A percentile compares a stretch with the other conserved stretches of the same genome.
phyloP scores from a whole-genome alignment of 2,797 vertebrate genomes.

The Acipenser oxyrinchus region DNA sequence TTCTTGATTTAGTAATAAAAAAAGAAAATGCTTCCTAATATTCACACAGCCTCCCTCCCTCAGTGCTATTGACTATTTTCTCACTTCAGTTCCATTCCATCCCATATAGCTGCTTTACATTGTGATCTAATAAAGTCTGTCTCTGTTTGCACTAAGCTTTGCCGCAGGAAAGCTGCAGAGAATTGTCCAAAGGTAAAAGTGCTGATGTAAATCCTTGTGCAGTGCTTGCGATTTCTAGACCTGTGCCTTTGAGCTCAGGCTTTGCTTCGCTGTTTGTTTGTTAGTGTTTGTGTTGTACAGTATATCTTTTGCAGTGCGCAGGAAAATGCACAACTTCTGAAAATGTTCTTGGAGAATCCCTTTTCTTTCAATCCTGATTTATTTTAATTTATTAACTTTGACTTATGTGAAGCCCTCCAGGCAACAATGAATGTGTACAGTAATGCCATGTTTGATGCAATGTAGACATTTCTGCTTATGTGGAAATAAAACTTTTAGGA shows the following conservation, averaged over 20 bases:
- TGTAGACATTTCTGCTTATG: too few relatives aligned
- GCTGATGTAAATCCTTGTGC: constrained; percentile 41
- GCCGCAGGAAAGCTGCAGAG: constrained; percentile 94
- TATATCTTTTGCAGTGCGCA: neutral
- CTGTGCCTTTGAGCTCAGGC: neutral
- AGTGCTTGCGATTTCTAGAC: neutral
- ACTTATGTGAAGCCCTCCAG: too few relatives aligned
- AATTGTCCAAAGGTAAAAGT: constrained; percentile 95
- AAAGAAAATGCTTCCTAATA: too few relatives aligned
- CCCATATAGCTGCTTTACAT: constrained; percentile 30
- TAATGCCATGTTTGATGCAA: too few relatives aligned
- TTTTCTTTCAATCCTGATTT: too few relatives aligned
- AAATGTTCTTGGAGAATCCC: too few relatives aligned
- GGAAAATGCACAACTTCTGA: too few relatives aligned
- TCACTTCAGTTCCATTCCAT: constrained; percentile 10
- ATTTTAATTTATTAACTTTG: too few relatives aligned
- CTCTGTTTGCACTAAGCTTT: constrained; percentile 87
- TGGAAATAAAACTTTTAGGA: too few relatives aligned
- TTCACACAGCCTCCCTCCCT: constrained; percentile 11
- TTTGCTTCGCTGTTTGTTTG: constrained; percentile 24
- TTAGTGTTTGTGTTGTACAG: constrained; percentile 14
- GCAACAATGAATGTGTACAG: too few relatives aligned
- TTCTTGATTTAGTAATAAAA: too few relatives aligned
- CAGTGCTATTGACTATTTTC: constrained; percentile 21
- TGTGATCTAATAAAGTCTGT: constrained; percentile 56